Conservation (phyloP, 1,140 invertebrate genomes). For the Planococcus citri region DNA sequence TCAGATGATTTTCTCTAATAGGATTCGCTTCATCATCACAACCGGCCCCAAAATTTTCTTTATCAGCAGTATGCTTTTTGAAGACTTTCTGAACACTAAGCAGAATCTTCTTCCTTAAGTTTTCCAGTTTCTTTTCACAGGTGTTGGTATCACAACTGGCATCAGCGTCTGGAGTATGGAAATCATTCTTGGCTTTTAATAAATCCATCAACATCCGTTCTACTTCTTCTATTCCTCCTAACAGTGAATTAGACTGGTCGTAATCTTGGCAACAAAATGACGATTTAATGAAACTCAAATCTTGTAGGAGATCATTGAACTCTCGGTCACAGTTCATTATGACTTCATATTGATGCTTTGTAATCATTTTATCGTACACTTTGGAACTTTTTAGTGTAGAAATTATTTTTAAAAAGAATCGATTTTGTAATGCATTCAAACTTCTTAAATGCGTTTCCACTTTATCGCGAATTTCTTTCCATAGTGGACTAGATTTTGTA, state of each 20-base stretch:
- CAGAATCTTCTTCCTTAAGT: not conserved
- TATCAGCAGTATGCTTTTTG: conserved; percentile 41
- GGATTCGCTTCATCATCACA: conserved; percentile 31
- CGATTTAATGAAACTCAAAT: not conserved
- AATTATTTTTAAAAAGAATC: not conserved
- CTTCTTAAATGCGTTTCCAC: not conserved
- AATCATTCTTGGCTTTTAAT: not conserved
- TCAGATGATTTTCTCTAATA: conserved; percentile 49
- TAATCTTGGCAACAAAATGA: not conserved
- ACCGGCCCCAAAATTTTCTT: conserved; percentile 30
- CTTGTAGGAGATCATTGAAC: not conserved
- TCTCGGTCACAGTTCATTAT: not conserved
- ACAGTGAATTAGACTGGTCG: not conserved
- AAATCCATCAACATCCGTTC: not conserved
- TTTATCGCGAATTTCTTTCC: conserved; percentile 31
- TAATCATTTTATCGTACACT: not conserved
- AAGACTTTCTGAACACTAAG: conserved; percentile 49
- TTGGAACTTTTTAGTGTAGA: not conserved
- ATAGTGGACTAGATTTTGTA: conserved; percentile 39
- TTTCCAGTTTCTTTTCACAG: not conserved
- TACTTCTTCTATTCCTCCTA: not conserved
- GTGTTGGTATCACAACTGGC: not conserved
- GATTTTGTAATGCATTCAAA: not conserved
- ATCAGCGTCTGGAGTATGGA: not conserved
- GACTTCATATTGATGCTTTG: not conserved